Conservation (phyloP, 2,888 invertebrate genomes). For the Itoplectis maculator region DNA sequence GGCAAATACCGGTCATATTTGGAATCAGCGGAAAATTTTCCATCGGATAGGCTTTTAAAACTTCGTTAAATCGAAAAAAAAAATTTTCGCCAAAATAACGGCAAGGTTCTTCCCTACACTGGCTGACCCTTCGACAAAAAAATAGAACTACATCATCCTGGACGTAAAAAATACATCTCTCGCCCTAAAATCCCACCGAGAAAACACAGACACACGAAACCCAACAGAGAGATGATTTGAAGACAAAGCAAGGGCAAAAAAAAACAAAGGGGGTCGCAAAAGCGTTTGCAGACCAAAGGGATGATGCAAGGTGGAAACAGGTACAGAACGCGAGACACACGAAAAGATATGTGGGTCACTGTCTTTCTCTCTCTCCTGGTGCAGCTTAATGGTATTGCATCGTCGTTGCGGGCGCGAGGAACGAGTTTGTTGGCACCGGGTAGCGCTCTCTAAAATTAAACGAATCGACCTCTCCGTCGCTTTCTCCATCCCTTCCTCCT, state of each 20-base stretch:
- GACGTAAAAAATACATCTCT: not conserved
- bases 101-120: too few relatives aligned
- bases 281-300: constrained; percentile 24
- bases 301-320: constrained; percentile 25
- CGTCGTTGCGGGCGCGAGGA: constrained; percentile 51
- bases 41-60: too few relatives aligned
- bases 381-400: constrained; percentile 71
- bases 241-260: constrained; percentile 14
- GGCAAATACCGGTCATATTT: too few relatives aligned
- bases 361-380: constrained; percentile 49
- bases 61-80: too few relatives aligned
- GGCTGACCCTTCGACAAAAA: too few relatives aligned
- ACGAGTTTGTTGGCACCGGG: constrained; percentile 64
- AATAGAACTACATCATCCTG: too few relatives aligned
- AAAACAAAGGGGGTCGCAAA: constrained; percentile 30
- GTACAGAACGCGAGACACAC: constrained; percentile 1
- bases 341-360: constrained; percentile 59
- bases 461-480: constrained; percentile 67
- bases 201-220: not conserved
- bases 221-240: not conserved
- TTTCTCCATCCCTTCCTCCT: not conserved
- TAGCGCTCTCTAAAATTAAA: constrained; percentile 68
- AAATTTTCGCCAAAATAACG: too few relatives aligned
- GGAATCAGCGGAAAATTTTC: too few relatives aligned
- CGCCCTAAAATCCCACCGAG: not conserved